Evolutionary conservation across 2,797 vertebrate species (phyloP).

Genomic region (Anguilla marmorata): DNA sequence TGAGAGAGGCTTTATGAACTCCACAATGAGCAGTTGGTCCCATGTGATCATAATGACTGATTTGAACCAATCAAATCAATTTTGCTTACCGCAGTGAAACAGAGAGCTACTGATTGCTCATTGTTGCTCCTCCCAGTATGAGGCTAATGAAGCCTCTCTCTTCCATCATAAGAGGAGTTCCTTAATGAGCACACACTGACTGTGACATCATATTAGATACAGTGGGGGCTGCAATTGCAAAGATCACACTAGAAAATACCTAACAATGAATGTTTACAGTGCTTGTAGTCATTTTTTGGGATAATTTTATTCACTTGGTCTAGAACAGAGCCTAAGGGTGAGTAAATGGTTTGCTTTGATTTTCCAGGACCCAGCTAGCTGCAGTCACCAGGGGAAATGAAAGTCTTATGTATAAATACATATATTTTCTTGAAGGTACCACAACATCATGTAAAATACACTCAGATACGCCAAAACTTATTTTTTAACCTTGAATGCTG

Average conservation of each 20-base stretch:
- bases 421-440: background rate
- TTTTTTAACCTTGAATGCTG: background rate
- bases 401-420: background rate
- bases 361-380: background rate
- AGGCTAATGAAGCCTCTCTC: background rate
- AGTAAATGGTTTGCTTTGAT: background rate
- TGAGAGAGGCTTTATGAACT: background rate
- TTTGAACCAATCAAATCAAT: background rate
- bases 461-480: background rate
- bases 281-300: background rate
- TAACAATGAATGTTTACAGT: background rate
- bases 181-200: background rate
- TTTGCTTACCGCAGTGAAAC: background rate
- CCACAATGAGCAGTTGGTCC: conserved; percentile 22
- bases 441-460: background rate
- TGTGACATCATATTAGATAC: background rate
- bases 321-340: background rate
- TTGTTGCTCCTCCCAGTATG: background rate
- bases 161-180: background rate
- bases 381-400: background rate
- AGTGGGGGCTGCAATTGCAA: background rate
- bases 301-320: background rate
- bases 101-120: background rate
- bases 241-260: background rate
- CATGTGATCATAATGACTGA: background rate